Percentiles rank a stretch among this genome's conserved stretches.
Conservation (phyloP, 2,888 invertebrate species). For the Augochlorella aurata region DNA sequence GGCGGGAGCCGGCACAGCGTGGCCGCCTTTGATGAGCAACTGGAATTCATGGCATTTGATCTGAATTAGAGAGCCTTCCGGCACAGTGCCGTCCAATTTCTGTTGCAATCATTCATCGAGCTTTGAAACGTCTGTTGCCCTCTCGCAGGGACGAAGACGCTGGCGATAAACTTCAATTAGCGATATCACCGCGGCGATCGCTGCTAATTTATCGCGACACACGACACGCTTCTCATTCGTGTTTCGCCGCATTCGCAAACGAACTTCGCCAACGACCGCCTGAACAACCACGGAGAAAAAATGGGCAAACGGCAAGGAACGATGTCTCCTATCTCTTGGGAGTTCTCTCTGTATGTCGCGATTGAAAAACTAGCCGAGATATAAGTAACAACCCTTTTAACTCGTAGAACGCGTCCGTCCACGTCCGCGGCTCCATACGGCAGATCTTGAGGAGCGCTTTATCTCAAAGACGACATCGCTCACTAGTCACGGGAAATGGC, state of each 20-base stretch:
- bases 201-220: slow-evolving; percentile 35
- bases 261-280: background rate
- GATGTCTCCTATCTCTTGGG: background rate
- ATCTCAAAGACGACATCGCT: slow-evolving; percentile 80
- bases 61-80: slow-evolving; percentile 41
- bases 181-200: slow-evolving; percentile 33
- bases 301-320: slow-evolving; percentile 6
- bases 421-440: slow-evolving; percentile 50
- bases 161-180: slow-evolving; percentile 51
- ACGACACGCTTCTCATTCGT: background rate
- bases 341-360: background rate
- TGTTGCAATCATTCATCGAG: slow-evolving; percentile 37
- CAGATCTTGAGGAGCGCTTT: slow-evolving; percentile 61
- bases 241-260: background rate
- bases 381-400: slow-evolving; percentile 53
- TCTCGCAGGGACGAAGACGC: slow-evolving; percentile 27
- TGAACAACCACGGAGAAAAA: background rate
- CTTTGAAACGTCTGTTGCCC: slow-evolving; percentile 26
- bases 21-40: slow-evolving; percentile 30
- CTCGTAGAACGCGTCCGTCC: slow-evolving; percentile 51
- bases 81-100: slow-evolving; percentile 39
- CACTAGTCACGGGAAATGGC: slow-evolving; percentile 80
- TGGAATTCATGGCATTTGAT: slow-evolving; percentile 51
- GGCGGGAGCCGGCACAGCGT: background rate
- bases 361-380: slow-evolving; percentile 40